Evolutionary conservation across 2,888 invertebrate species (phyloP).

Genomic region (Tanaodytes sp.): DNA sequence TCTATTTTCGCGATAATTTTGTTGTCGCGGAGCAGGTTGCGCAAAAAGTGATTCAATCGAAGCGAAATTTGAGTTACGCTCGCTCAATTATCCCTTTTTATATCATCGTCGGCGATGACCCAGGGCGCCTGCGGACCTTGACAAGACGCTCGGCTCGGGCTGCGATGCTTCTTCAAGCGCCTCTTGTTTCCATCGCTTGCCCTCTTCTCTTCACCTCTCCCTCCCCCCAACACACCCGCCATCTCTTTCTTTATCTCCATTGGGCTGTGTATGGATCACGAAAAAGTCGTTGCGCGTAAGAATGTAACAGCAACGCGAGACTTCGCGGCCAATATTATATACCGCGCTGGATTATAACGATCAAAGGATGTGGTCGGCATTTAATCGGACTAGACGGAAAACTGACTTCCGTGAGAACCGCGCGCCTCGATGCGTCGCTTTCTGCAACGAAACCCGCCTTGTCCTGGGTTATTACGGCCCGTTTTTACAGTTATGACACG

Average conservation of each 20-base stretch:
- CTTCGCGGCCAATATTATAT: conserved; percentile 47
- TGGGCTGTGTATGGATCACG: conserved; percentile 56
- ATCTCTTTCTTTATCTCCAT: conserved; percentile 42
- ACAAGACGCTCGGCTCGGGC: conserved; percentile 59
- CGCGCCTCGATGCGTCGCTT: conserved; percentile 30
- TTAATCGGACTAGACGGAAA: conserved; percentile 69
- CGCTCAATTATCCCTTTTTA: conserved; percentile 62
- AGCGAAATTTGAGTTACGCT: conserved; percentile 34
- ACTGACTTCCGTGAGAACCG: conserved; percentile 72
- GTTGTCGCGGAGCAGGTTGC: conserved; percentile 7
- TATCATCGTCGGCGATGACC: conserved; percentile 50
- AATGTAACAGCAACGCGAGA: conserved; percentile 63
- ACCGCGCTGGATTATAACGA: conserved; percentile 63
- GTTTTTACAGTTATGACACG: conserved; percentile 40
- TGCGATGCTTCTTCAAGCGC: conserved; percentile 56
- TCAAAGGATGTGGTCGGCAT: conserved; percentile 71
- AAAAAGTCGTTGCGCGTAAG: conserved; percentile 65
- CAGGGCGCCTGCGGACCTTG: conserved; percentile 65
- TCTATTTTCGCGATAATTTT: conserved; percentile 14
- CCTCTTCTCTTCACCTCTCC: conserved; percentile 12
- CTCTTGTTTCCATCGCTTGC: conserved; percentile 57
- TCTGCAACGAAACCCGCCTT: conserved; percentile 28
- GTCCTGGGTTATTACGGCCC: conserved; percentile 30
- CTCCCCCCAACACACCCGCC: neutral
- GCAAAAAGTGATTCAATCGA: conserved; percentile 40